phyloP scores from a whole-genome alignment of 2,797 vertebrate species.

The Sciurus carolinensis region DNA sequence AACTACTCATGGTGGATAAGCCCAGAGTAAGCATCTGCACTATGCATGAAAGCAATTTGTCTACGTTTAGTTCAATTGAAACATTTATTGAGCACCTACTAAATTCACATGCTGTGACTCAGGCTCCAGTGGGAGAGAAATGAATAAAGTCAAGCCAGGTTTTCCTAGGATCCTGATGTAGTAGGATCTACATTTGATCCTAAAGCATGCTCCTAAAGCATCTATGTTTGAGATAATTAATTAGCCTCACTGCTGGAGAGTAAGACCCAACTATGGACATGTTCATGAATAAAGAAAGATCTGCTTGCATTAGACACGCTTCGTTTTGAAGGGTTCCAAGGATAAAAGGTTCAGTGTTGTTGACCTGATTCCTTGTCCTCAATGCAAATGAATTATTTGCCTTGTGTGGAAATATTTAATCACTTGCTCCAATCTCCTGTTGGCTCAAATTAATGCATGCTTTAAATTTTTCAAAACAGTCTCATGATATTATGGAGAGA shows the following conservation, averaged over 20 bases:
- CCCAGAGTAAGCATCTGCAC: slow-evolving; percentile 32
- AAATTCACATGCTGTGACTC: neutral
- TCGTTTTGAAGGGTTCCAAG: neutral
- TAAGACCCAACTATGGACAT: neutral
- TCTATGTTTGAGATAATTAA: neutral
- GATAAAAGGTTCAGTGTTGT: neutral
- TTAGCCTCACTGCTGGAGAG: neutral
- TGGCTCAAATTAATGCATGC: slow-evolving; percentile 2
- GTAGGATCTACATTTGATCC: no score
- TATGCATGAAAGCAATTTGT: slow-evolving; percentile 50
- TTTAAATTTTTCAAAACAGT: neutral
- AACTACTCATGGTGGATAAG: slow-evolving; percentile 61
- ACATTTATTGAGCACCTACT: slow-evolving; percentile 15
- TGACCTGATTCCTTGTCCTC: neutral
- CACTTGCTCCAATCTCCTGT: neutral
- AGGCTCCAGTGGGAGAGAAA: neutral
- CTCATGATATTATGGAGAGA: neutral
- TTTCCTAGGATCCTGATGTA: neutral
- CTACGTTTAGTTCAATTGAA: slow-evolving; percentile 51
- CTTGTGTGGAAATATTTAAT: neutral
- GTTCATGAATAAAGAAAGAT: neutral
- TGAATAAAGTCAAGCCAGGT: neutral
- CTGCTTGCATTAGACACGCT: neutral
- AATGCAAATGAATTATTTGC: neutral
- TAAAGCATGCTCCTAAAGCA: no score